Base-by-base conservation (phyloP, 2,113 vertebrate species). In the Turdus rufiventris region DNA sequence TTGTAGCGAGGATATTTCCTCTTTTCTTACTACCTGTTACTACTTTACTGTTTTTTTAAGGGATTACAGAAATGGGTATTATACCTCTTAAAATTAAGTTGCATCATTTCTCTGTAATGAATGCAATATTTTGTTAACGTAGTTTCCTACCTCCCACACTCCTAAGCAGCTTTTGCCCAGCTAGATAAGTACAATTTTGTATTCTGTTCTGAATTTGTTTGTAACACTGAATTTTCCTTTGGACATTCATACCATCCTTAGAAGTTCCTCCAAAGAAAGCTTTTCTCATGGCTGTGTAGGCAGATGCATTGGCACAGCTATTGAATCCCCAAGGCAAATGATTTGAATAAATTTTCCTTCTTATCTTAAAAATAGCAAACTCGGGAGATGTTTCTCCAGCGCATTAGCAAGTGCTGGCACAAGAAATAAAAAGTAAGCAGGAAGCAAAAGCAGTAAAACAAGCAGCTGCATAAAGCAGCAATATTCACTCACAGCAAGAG, bases 401-500 rank as follows among this genome's bases (percentile, higher is more conserved):
- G 19, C 82, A 94, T 67, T 28, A 93, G 57, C 38, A 43, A 72
- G n/a, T 83, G 68, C 85, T 94, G 85, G 71, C 80, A 68, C 34
- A 50, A 81, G 56, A 91, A 90, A 77, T 56, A 73, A 83, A 73
- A 90, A 86, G 53, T 34, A 91, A 92, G 63, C 57, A 83, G 85
- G 88, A 93, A 90, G 82, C 43, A 94, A 89, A 95, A 72, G 53
- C 73, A 79, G 61, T 89, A 82, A 94, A 95, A 94, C 6, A 25
- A 95, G 89, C 82, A 94, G 85, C 90, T 89, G 78, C 88, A 80
- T 47, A 53, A 81, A 84, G 72, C 84, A 80, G 75, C 72, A 80
- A 84, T 57, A 79, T 78, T 77, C 91, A 84, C 80, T 88, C 85
- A 85, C 74, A 62, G 79, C 68, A 72, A 92, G 53, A 65, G 6